Percentiles rank a stretch among this genome's conserved stretches.
Evolutionary conservation across 1,140 invertebrate genomes (phyloP).

Genomic region (Macrostomum lignano): DNA sequence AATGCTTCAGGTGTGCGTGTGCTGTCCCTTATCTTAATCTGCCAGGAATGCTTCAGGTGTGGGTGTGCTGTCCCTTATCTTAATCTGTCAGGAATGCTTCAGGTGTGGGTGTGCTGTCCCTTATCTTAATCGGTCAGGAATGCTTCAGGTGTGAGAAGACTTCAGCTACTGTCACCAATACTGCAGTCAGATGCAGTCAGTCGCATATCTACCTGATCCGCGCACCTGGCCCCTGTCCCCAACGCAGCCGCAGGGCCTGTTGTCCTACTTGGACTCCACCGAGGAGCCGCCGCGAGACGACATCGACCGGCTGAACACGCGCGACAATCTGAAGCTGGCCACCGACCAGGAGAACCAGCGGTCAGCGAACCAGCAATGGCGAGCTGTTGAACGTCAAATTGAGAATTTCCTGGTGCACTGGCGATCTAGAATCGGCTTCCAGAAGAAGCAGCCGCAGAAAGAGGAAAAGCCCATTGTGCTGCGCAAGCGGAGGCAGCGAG

Average conservation of each 20-base stretch:
- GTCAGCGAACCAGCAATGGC: constrained; percentile 22
- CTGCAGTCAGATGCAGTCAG: too few relatives aligned
- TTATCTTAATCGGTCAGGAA: too few relatives aligned
- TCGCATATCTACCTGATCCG: constrained; percentile 3
- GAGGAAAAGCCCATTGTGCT: constrained; percentile 46
- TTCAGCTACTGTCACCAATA: too few relatives aligned
- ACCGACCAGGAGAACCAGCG: constrained; percentile 28
- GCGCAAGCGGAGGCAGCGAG: constrained; percentile 53
- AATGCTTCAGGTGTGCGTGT: too few relatives aligned
- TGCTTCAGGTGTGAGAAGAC: too few relatives aligned
- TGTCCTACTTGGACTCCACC: constrained; percentile 58
- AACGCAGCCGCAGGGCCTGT: constrained; percentile 42
- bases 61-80: too few relatives aligned
- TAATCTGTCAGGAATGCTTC: too few relatives aligned
- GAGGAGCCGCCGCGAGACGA: constrained; percentile 50
- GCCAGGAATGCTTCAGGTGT: too few relatives aligned
- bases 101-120: too few relatives aligned
- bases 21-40: too few relatives aligned
- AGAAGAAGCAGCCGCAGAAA: constrained; percentile 31
- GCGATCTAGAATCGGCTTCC: constrained; percentile 42
- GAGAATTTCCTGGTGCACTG: constrained; percentile 59
- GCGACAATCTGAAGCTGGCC: constrained; percentile 80
- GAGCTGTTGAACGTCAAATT: constrained; percentile 32
- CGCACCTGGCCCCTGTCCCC: constrained; percentile 32
- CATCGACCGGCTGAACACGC: constrained; percentile 44